phyloP scores from a whole-genome alignment of 1,140 invertebrate genomes.

The Lepidotrigona ventralis region DNA sequence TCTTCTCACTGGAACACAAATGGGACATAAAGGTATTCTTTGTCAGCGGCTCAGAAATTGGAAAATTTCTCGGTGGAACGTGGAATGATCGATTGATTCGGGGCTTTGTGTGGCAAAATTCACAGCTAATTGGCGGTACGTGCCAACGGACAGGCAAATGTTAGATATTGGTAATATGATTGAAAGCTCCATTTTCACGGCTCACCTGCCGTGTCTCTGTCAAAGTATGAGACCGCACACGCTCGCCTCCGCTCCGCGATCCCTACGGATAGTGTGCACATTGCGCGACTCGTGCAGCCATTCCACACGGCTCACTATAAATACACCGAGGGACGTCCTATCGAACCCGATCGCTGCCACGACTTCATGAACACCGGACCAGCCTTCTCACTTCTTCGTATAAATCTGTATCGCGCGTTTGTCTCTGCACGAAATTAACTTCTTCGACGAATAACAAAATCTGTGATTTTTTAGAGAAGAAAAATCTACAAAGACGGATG shows the following conservation, averaged over 20 bases:
- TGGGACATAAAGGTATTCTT: background rate
- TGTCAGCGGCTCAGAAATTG: no score
- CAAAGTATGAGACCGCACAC: background rate
- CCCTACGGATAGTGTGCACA: background rate
- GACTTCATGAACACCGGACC: background rate
- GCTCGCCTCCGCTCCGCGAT: background rate
- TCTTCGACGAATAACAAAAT: background rate
- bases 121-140: background rate
- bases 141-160: background rate
- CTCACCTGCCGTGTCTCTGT: background rate
- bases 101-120: background rate
- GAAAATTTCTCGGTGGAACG: background rate
- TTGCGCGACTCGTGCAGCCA: background rate
- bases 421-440: background rate
- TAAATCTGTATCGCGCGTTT: background rate
- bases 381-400: background rate
- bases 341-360: constrained; percentile 4
- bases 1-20: background rate
- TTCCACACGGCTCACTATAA: background rate
- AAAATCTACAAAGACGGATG: background rate
- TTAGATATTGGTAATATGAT: background rate
- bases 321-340: constrained; percentile 5
- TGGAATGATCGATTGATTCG: background rate
- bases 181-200: constrained; percentile 3
- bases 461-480: background rate